Conservation (phyloP, 2,888 invertebrate genomes). For the Chelonus formosanus region DNA sequence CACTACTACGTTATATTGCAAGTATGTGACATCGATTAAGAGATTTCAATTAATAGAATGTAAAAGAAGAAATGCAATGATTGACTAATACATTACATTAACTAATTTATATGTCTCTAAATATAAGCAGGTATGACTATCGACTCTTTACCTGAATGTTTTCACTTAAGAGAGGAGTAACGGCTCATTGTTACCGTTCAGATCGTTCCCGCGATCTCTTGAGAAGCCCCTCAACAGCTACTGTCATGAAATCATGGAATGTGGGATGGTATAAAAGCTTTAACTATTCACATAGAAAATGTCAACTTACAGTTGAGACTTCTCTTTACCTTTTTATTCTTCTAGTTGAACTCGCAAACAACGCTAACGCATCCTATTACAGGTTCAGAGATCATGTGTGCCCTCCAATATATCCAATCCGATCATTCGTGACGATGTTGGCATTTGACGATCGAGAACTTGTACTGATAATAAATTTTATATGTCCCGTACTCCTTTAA, state of each 20-base stretch:
- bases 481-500: conserved; percentile 9
- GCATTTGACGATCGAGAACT: conserved; percentile 51
- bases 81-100: conserved; percentile 25
- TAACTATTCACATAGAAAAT: conserved; percentile 28
- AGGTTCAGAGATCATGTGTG: conserved; percentile 57
- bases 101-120: conserved; percentile 15
- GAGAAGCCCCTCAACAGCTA: conserved; percentile 39
- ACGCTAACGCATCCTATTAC: conserved; percentile 56
- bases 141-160: conserved; percentile 5
- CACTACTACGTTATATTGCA: background rate
- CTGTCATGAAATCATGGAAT: conserved; percentile 47
- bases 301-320: conserved; percentile 25
- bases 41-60: conserved; percentile 31
- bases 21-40: conserved; percentile 15
- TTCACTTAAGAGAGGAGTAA: conserved; percentile 1
- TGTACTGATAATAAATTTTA: conserved; percentile 33
- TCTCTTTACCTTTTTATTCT: conserved; percentile 24
- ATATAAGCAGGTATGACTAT: background rate
- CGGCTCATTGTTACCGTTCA: conserved; percentile 27
- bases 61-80: background rate
- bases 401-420: conserved; percentile 52
- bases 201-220: conserved; percentile 24
- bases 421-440: conserved; percentile 54
- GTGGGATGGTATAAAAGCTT: conserved; percentile 51
- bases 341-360: conserved; percentile 45